Conservation (phyloP, 2,113 vertebrate genomes). For the Chiloscyllium plagiosum region DNA sequence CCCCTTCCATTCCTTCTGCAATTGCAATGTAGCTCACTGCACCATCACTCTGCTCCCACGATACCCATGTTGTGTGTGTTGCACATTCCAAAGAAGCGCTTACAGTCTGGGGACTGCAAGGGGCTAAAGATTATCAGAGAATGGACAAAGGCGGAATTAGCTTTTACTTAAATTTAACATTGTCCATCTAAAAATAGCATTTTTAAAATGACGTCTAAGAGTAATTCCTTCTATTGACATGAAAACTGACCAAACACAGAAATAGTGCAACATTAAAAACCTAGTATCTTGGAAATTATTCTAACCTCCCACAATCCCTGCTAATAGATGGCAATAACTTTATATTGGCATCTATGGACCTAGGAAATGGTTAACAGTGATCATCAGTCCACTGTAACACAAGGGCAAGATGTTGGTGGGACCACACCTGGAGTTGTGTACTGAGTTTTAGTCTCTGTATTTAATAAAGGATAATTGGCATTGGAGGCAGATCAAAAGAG, state of each 20-base stretch:
- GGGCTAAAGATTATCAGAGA: slow-evolving; percentile 47
- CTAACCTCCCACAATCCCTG: background rate
- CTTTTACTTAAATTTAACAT: background rate
- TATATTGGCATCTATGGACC: background rate
- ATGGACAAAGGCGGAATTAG: background rate
- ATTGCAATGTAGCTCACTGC: slow-evolving; percentile 51
- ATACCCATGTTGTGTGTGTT: slow-evolving; percentile 47
- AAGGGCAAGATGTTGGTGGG: background rate
- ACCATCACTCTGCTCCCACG: slow-evolving; percentile 47
- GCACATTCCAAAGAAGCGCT: slow-evolving; percentile 49
- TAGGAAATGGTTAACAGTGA: background rate
- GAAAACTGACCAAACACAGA: background rate
- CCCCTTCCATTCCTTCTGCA: slow-evolving; percentile 47
- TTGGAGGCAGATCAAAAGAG: too few species aligned
- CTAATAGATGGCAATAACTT: background rate
- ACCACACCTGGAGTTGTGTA: too few species aligned
- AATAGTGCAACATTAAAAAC: background rate
- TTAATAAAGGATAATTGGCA: too few species aligned
- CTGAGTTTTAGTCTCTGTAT: too few species aligned
- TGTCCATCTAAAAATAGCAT: background rate
- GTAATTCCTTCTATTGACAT: background rate
- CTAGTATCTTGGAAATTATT: background rate
- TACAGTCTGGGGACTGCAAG: slow-evolving; percentile 54
- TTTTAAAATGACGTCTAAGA: background rate
- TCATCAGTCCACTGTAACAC: background rate